These are phyloP conservation scores for Cerastoderma edule DNA, from an alignment of 2,888 invertebrate species.

Conservation along the genomic window DNA sequence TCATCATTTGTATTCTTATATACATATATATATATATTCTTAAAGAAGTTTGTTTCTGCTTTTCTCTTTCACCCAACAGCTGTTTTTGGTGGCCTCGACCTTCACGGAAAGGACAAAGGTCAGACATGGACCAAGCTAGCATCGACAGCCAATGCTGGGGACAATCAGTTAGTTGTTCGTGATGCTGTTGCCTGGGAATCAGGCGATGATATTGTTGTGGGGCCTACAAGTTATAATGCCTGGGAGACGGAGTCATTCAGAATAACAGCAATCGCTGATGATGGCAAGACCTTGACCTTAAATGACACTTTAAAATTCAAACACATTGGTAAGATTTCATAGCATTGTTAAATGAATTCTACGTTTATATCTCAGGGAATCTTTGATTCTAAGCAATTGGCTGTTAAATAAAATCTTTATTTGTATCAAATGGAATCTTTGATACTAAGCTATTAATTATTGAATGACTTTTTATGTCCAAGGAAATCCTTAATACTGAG, in stretches of 20 bases:
- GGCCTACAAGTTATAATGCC: constrained; percentile 69
- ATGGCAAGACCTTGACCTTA: constrained; percentile 66
- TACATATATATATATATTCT: too few relatives aligned
- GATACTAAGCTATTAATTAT: too few relatives aligned
- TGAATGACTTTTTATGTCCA: too few relatives aligned
- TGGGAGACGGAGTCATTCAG: constrained; percentile 73
- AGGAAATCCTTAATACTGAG: too few relatives aligned
- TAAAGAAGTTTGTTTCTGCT: too few relatives aligned
- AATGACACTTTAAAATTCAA: constrained; percentile 65
- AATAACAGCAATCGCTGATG: constrained; percentile 62
- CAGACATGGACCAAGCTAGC: constrained; percentile 71
- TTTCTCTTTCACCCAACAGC: too few relatives aligned
- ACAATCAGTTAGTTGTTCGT: constrained; percentile 61
- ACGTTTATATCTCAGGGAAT: too few relatives aligned
- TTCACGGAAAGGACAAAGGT: constrained; percentile 71
- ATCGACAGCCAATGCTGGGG: constrained; percentile 63
- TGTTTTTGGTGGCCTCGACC: constrained; percentile 77
- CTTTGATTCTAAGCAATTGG: too few relatives aligned
- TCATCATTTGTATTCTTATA: too few relatives aligned
- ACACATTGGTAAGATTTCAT: constrained; percentile 73
- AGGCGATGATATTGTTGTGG: constrained; percentile 73
- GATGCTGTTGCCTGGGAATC: constrained; percentile 70
- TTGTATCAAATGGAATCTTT: too few relatives aligned
- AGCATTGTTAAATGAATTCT: too few relatives aligned
- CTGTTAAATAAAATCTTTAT: too few relatives aligned